These are phyloP conservation scores for Rhagonycha lutea DNA, from an alignment of 2,888 invertebrate genomes.

Conservation along the genomic window DNA sequence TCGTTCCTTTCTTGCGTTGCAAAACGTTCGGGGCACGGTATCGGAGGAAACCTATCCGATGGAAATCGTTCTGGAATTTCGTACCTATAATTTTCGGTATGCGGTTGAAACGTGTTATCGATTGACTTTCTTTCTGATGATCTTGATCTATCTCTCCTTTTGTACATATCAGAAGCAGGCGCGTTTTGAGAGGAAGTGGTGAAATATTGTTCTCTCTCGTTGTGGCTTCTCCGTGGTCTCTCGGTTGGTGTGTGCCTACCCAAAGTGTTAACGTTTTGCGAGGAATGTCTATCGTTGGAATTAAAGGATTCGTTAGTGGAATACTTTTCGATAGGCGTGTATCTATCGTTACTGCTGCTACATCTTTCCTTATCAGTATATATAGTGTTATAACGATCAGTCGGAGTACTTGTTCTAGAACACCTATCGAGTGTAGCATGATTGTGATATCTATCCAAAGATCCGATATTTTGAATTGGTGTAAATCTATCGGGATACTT, in stretches of 20 bases:
- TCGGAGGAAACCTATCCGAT: conserved; percentile 46
- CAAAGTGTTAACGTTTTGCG: conserved; percentile 42
- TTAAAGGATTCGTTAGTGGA: conserved; percentile 20
- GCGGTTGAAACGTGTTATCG: conserved; percentile 45
- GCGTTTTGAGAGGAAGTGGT: conserved; percentile 37
- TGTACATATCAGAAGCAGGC: conserved; percentile 50
- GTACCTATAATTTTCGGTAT: conserved; percentile 46
- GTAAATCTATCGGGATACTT: conserved; percentile 38
- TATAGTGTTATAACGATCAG: conserved; percentile 42
- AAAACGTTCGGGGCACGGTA: conserved; percentile 53
- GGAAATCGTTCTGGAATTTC: conserved; percentile 33
- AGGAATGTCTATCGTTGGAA: conserved; percentile 29
- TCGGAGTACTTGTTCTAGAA: conserved; percentile 49
- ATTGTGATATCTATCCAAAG: conserved; percentile 49
- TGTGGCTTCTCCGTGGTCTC: conserved; percentile 46
- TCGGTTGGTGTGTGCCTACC: conserved; percentile 48
- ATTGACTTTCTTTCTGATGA: conserved; percentile 46
- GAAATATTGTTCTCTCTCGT: conserved; percentile 48
- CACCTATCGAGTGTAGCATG: conserved; percentile 43
- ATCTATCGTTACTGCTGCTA: conserved; percentile 43
- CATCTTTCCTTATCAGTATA: conserved; percentile 46
- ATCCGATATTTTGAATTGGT: conserved; percentile 40
- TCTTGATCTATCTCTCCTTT: conserved; percentile 47
- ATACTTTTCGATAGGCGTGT: conserved; percentile 28
- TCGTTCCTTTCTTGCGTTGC: conserved; percentile 44